Evolutionary conservation across 2,888 invertebrate species (phyloP), one percentile per base, ranked within the genome.

Genomic region (Drosophila phalerata): DNA sequence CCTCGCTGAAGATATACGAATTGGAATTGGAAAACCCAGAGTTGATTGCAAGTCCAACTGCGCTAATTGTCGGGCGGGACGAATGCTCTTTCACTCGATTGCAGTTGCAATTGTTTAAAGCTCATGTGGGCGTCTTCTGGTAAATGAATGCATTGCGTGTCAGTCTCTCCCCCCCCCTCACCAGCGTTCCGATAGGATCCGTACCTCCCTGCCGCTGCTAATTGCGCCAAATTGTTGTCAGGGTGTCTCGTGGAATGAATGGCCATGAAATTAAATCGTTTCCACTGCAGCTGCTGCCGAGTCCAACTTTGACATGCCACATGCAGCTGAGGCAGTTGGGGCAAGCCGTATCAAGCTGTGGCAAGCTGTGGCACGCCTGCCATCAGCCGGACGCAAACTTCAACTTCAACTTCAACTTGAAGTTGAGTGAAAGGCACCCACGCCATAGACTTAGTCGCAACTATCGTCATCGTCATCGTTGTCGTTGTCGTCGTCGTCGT

Each of bases 351-450:
- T 6, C 43, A 17, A 30, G 22, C 11, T 47, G 32, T 10, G 37
- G 48, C 47, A 48, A 19, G 32, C 37, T 37, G 45, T 17, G 51
- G 52, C 58, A 65, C 51, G 61, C 47, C 60, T 40, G 43, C 56
- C 55, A 32, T 15, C 71, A 64, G 73, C 81, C 76, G 75, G 69
- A 75, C 75, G 71, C 43, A 47, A 56, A 47, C 52, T 52, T 70
- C 62, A 67, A 48, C 55, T 52, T 65, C 52, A 37, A 51, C 52
- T 52, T 70, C 62, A 67, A 48, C 55, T 52, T 65, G 56, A 37
- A 51, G 63, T 52, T 73, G 85, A 88, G 85, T 85, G 85, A 85
- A 85, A 85, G 85, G 88, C 85, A 88, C 85, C 85, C 88, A 85
- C 85, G 77, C 76, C 78, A 62, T 37, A 49, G 32, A 25, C 47